These are phyloP conservation scores for Falco punctatus DNA, from an alignment of 2,113 vertebrate species.

Conservation along the genomic window DNA sequence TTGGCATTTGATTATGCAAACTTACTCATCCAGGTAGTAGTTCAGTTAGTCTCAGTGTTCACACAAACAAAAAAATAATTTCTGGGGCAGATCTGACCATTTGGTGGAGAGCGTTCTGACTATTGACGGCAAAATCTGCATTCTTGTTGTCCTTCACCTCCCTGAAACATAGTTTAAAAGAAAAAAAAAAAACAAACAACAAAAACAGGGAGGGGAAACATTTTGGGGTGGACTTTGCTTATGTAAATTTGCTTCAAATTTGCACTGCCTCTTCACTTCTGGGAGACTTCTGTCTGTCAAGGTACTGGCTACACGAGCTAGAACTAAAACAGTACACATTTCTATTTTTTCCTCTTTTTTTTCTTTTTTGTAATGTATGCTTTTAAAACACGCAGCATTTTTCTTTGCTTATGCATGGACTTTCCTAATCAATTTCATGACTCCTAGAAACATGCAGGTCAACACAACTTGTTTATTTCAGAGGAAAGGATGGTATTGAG, in stretches of 20 bases:
- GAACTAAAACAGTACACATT: not conserved
- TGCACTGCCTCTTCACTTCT: not conserved
- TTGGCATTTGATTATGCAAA: conserved; percentile 11
- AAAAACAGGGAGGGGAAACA: not conserved
- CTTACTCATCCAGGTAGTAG: not conserved
- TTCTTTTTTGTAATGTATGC: not conserved
- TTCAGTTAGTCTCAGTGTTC: not conserved
- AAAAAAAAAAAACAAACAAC: too few relatives aligned
- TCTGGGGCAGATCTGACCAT: not conserved
- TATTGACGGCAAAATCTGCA: not conserved
- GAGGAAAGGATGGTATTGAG: not conserved
- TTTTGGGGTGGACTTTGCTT: not conserved
- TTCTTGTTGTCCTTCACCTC: not conserved
- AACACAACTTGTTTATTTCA: not conserved
- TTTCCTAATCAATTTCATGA: not conserved
- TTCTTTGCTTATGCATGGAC: not conserved
- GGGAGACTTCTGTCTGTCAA: not conserved
- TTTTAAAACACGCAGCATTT: not conserved
- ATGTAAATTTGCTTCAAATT: not conserved
- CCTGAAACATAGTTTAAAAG: not conserved
- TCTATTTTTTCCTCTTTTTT: not conserved
- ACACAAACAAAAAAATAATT: not conserved
- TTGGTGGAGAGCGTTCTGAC: not conserved
- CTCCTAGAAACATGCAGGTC: not conserved
- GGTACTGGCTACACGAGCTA: not conserved